These are phyloP conservation scores for Poliocrania exsul DNA, from an alignment of 2,797 vertebrate species.

Conservation along the genomic window DNA sequence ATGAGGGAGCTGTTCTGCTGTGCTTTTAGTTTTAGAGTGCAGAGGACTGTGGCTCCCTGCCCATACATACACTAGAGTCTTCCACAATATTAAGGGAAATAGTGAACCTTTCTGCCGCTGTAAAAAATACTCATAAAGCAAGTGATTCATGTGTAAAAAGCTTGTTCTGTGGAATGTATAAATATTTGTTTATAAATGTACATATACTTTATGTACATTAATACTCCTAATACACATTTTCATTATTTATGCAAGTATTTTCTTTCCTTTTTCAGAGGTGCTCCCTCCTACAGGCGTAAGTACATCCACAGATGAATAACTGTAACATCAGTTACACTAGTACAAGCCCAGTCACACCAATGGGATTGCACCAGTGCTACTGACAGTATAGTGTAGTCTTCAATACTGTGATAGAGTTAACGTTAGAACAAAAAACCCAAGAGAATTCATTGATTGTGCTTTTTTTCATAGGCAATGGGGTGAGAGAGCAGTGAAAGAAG, in stretches of 20 bases:
- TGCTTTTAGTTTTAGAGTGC: neutral
- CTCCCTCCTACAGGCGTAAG: neutral
- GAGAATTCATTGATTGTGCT: neutral
- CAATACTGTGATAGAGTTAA: neutral
- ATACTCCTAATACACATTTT: neutral
- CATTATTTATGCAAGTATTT: neutral
- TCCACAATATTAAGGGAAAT: neutral
- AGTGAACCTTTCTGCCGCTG: neutral
- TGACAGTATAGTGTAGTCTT: neutral
- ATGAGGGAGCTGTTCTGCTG: neutral
- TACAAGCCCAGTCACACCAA: neutral
- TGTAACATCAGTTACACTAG: neutral
- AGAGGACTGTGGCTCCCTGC: neutral
- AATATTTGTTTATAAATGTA: neutral
- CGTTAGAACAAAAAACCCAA: neutral
- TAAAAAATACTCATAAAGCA: neutral
- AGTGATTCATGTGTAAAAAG: neutral
- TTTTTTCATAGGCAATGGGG: neutral
- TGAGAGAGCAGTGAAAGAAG: neutral
- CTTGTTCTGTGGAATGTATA: neutral
- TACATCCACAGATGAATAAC: neutral
- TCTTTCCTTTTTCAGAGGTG: neutral
- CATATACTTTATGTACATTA: neutral
- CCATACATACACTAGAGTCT: neutral
- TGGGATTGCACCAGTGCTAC: neutral